Evolutionary conservation across 2,113 vertebrate genomes (phyloP).

Genomic region (Blennius ocellaris): DNA sequence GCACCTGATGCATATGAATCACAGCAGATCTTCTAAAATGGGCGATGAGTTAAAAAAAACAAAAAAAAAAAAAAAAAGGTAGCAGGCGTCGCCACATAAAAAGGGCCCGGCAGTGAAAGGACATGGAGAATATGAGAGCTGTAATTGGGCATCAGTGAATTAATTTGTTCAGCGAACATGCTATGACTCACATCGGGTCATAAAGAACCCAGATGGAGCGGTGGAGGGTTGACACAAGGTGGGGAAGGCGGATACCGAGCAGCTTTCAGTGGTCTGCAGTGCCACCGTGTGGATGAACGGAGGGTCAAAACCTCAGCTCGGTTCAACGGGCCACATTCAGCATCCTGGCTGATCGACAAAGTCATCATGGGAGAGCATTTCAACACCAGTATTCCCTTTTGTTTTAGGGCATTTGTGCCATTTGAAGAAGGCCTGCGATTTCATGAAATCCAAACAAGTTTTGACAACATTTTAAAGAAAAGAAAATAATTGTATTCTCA

Average conservation of each 20-base stretch:
- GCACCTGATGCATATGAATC: constrained; percentile 32
- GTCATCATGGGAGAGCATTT: too few relatives aligned
- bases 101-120: constrained; percentile 30
- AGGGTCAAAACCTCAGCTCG: too few relatives aligned
- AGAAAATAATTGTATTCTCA: too few relatives aligned
- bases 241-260: constrained; percentile 19
- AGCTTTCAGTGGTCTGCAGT: constrained; percentile 35
- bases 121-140: constrained; percentile 37
- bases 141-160: constrained; percentile 55
- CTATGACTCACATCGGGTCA: constrained; percentile 58
- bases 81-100: constrained; percentile 25
- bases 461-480: too few relatives aligned
- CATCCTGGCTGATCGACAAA: too few relatives aligned
- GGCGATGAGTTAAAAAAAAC: constrained; percentile 54
- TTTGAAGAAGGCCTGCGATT: too few relatives aligned
- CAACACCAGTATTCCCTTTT: too few relatives aligned
- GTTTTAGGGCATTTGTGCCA: too few relatives aligned
- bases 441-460: too few relatives aligned
- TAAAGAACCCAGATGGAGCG: constrained; percentile 57
- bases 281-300: constrained; percentile 62
- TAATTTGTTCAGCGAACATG: constrained; percentile 59
- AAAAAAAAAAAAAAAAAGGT: constrained; percentile 44
- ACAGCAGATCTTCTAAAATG: constrained; percentile 29
- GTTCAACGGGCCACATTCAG: too few relatives aligned
- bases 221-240: constrained; percentile 26